Evolutionary conservation across 2,797 vertebrate species (phyloP).

Genomic region (Parauchenoglanis punctatus): DNA sequence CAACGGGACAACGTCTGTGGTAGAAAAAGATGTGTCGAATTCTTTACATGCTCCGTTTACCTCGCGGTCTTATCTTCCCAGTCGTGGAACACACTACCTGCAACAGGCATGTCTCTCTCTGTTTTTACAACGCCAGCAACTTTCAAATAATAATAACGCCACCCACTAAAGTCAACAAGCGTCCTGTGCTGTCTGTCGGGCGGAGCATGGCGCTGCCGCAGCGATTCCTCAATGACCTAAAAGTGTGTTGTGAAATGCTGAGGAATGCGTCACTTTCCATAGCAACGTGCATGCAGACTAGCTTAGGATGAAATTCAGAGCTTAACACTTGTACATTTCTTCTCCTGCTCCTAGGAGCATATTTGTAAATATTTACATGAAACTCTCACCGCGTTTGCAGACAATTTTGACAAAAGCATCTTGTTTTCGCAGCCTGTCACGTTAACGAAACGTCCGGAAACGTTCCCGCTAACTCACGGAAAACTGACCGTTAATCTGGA

Average conservation of each 20-base stretch:
- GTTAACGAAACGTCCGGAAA: background rate
- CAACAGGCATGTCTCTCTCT: background rate
- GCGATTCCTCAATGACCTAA: background rate
- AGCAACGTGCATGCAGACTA: background rate
- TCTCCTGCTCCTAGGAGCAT: background rate
- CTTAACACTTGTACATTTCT: background rate
- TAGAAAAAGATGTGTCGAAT: background rate
- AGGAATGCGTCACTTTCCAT: background rate
- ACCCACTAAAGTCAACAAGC: constrained; percentile 16
- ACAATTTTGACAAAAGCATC: background rate
- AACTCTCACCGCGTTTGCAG: background rate
- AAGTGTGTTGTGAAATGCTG: background rate
- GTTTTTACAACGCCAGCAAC: background rate
- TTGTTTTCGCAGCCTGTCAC: background rate
- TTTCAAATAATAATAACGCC: constrained; percentile 32
- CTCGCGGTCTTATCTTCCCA: background rate
- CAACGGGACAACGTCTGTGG: background rate
- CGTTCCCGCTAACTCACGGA: background rate
- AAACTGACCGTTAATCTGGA: background rate
- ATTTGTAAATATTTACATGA: background rate
- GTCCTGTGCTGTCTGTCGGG: background rate
- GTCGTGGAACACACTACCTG: background rate
- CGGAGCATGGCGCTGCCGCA: background rate
- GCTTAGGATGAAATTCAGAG: background rate
- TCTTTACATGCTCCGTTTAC: constrained; percentile 6